Evolutionary conservation across 1,140 invertebrate species (phyloP).

Genomic region (Magallana gigas): DNA sequence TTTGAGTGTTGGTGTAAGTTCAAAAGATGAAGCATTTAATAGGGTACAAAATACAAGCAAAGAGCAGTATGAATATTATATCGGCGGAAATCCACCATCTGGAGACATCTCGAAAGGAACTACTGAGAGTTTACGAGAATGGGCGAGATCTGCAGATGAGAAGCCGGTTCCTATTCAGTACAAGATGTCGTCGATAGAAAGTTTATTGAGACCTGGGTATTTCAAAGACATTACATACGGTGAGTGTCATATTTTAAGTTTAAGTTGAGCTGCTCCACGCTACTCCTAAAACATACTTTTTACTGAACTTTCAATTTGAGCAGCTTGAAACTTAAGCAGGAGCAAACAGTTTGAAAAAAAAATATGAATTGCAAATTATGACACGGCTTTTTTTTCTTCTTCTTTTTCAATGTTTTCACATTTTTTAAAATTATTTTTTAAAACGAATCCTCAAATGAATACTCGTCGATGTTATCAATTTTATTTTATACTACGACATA

Average conservation of each 20-base stretch:
- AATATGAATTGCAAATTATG: too few relatives aligned
- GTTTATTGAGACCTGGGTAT: conserved; percentile 12
- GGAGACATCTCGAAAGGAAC: not conserved
- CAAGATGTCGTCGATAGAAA: conserved; percentile 41
- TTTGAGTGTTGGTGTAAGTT: not conserved
- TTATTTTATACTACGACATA: too few relatives aligned
- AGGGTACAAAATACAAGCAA: conserved; percentile 36
- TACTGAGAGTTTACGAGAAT: conserved; percentile 47
- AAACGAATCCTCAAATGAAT: too few relatives aligned
- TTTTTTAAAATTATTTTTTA: too few relatives aligned
- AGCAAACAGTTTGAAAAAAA: too few relatives aligned
- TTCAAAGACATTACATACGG: conserved; percentile 28
- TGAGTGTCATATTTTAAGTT: not conserved
- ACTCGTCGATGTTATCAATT: too few relatives aligned
- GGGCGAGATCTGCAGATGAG: conserved; percentile 50
- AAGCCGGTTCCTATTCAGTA: conserved; percentile 52
- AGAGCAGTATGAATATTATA: conserved; percentile 51
- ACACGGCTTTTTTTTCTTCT: too few relatives aligned
- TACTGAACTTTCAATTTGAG: too few relatives aligned
- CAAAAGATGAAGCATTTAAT: not conserved
- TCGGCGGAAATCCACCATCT: conserved; percentile 44
- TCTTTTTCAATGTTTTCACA: too few relatives aligned
- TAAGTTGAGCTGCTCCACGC: not conserved
- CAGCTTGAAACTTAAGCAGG: too few relatives aligned
- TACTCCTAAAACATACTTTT: too few relatives aligned